Conservation (phyloP, 2,888 invertebrate species). For the Chymomyza amoena region DNA sequence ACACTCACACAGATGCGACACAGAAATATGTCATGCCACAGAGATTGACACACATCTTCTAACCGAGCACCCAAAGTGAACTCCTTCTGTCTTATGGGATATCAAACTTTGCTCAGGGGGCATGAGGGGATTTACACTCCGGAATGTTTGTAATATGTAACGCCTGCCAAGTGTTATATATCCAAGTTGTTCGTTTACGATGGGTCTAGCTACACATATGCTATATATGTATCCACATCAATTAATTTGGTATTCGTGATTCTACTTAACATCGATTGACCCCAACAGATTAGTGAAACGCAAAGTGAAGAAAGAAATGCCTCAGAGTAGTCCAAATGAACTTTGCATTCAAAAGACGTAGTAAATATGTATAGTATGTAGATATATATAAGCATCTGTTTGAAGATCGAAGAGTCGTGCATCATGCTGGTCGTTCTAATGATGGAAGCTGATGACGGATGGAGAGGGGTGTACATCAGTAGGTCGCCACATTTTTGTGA, state of each 20-base stretch:
- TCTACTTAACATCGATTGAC: constrained; percentile 80
- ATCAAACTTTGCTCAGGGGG: background rate
- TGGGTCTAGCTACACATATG: background rate
- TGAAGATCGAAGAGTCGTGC: background rate
- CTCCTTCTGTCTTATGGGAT: background rate
- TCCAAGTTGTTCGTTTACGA: background rate
- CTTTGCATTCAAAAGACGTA: background rate
- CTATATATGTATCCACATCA: constrained; percentile 75
- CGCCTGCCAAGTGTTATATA: constrained; percentile 3
- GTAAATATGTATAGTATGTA: background rate
- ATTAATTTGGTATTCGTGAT: constrained; percentile 80
- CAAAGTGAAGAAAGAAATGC: constrained; percentile 12
- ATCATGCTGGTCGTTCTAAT: background rate
- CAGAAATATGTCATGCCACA: constrained; percentile 61
- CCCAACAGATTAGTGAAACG: constrained; percentile 78
- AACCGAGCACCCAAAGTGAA: background rate
- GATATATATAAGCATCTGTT: background rate
- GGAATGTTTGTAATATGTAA: constrained; percentile 9
- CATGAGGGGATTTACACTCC: constrained; percentile 38
- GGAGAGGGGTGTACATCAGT: constrained; percentile 43
- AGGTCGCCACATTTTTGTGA: constrained; percentile 69
- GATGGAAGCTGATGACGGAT: background rate
- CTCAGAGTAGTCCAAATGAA: background rate
- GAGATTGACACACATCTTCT: constrained; percentile 73
- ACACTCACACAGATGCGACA: constrained; percentile 2